phyloP scores from a whole-genome alignment of 2,113 vertebrate genomes.

The Gymnogyps californianus region DNA sequence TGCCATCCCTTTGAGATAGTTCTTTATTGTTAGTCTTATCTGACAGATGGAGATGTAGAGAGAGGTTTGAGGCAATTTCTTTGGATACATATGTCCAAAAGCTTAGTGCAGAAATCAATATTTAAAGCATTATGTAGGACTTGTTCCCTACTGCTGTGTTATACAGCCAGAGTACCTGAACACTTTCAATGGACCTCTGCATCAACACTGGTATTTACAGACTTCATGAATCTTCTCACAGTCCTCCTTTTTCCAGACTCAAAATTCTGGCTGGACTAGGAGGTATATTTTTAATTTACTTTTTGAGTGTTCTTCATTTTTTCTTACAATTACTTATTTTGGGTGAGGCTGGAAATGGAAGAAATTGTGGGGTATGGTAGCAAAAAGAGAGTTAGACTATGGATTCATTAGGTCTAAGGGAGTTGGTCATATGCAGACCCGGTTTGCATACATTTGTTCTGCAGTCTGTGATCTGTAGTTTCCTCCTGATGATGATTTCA shows the following conservation, averaged over 20 bases:
- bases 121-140: background rate
- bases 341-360: background rate
- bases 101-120: background rate
- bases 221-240: background rate
- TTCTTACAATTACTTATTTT: background rate
- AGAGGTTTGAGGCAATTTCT: background rate
- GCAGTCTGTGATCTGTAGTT: background rate
- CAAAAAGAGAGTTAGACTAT: background rate
- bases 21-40: background rate
- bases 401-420: background rate
- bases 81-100: background rate
- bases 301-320: background rate
- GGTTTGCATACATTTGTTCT: background rate
- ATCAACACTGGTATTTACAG: background rate
- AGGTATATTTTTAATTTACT: background rate
- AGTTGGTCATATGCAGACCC: background rate
- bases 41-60: background rate
- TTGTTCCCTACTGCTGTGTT: background rate
- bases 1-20: background rate
- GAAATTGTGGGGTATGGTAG: background rate
- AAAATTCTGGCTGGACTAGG: background rate
- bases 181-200: rapidly evolving
- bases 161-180: background rate
- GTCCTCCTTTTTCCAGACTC: background rate
- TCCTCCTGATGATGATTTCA: background rate